These are phyloP conservation scores for Eospalax fontanierii DNA, from an alignment of 2,797 vertebrate genomes.

Conservation along the genomic window DNA sequence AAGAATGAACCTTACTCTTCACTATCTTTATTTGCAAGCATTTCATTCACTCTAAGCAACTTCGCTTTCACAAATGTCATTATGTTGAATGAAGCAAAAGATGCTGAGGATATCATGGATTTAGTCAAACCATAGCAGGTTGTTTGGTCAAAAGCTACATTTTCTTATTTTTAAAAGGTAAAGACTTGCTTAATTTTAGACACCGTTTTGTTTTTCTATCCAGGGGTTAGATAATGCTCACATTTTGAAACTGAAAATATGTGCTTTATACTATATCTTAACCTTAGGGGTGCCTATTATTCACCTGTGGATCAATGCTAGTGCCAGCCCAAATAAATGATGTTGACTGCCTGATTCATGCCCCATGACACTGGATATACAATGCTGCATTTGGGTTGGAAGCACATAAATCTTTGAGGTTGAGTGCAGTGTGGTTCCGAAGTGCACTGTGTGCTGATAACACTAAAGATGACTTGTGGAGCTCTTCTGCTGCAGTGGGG, in stretches of 20 bases:
- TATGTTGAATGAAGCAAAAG: background rate
- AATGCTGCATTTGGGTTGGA: conserved; percentile 53
- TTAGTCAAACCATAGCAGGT: background rate
- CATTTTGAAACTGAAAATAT: conserved; percentile 3
- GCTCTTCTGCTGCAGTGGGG: background rate
- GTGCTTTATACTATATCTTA: background rate
- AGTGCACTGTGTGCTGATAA: conserved; percentile 56
- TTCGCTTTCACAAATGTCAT: background rate
- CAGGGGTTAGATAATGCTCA: background rate
- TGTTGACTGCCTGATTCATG: background rate
- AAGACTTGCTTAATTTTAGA: background rate
- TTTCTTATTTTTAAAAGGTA: background rate
- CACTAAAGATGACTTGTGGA: conserved; percentile 39
- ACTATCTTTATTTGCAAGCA: background rate
- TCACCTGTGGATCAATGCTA: conserved; percentile 48
- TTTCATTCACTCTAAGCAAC: background rate
- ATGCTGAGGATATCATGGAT: background rate
- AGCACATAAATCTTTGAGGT: conserved; percentile 76
- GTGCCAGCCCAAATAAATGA: conserved; percentile 23
- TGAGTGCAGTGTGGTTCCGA: conserved; percentile 33
- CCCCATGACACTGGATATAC: background rate
- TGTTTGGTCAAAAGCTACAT: background rate
- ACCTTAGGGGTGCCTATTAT: background rate
- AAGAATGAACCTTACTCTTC: background rate
- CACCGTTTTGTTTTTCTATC: background rate